Base-by-base conservation (phyloP, 2,888 invertebrate genomes). In the Eristalinus aeneus region DNA sequence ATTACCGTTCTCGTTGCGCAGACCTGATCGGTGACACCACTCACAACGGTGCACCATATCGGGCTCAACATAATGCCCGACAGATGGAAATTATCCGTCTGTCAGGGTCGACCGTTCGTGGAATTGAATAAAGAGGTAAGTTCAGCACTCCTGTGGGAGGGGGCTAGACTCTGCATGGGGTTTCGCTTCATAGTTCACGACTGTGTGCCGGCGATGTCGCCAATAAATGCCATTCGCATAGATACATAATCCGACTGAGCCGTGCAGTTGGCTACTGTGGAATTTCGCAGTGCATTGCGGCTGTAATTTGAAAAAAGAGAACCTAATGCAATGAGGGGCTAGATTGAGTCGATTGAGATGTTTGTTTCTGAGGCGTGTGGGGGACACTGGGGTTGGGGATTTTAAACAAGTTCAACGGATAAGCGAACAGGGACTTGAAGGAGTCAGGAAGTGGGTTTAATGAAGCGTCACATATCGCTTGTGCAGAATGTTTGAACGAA, bases 211-310 rank as follows among this genome's bases (percentile, higher is more conserved):
- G 39, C 65, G 39, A 77, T 77, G 71, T 76, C 54, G 72, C 77
- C 72, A 67, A 72, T 76, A 77, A 82, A 82, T 72, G 61, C 77
- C 82, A 77, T 71, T 81, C 39, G 72, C 65, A 61, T 34, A 61
- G 53, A 76, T 36, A 60, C 81, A 67, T 77, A 56, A 76, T 76
- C 76, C 36, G 53, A 10, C 60, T 65, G 39, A 67, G 65, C 58
- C 53, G 11, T 60, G 36, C 60, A 54, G 60, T 72, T 81, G 65
- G 71, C 81, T 81, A 76, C 76, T 20, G 76, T 76, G 65, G 69
- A 61, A 73, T 54, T 53, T 22, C 36, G 36, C 32, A 67, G 64
- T 72, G 32, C n/a, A 8, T 46, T 16, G 46, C 16, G n/a, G 53
- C 23, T 46, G 64, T 64, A 65, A 32, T 71, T 75, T 75, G 64